A percentile compares a stretch with the other conserved stretches of the same genome.
Conservation (phyloP, 37 sponge, comb jelly and placozoan species). For the Mnemiopsis leidyi region DNA sequence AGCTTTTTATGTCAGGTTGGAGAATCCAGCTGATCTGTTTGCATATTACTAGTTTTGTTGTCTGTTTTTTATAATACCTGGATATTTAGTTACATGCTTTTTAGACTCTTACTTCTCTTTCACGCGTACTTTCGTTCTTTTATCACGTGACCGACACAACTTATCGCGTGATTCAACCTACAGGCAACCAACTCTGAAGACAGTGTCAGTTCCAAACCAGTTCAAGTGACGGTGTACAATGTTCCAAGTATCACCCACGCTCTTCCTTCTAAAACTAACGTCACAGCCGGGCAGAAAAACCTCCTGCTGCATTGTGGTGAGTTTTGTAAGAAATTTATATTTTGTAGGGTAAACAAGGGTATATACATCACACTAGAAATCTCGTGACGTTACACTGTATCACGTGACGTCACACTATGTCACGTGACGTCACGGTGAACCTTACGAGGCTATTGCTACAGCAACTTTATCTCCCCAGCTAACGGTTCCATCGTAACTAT, state of each 20-base stretch:
- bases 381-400: no score
- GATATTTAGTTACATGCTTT: neutral
- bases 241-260: conserved; percentile 7
- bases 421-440: neutral
- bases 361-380: no score
- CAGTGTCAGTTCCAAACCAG: neutral
- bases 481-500: neutral
- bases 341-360: no score
- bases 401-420: no score
- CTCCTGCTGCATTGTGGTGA: conserved; percentile 56
- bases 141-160: neutral
- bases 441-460: no score
- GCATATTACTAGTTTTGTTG: neutral
- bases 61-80: neutral
- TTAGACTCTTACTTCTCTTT: neutral
- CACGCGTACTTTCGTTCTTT: neutral
- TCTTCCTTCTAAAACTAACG: conserved; percentile 33
- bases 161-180: neutral
- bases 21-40: neutral
- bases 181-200: neutral
- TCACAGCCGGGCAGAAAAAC: conserved; percentile 5
- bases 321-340: no score
- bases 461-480: no score
- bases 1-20: conserved; percentile 55
- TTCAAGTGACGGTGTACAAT: conserved; percentile 63